These are phyloP conservation scores for Zygogramma bicolorata DNA, from an alignment of 2,888 invertebrate genomes.

Conservation along the genomic window DNA sequence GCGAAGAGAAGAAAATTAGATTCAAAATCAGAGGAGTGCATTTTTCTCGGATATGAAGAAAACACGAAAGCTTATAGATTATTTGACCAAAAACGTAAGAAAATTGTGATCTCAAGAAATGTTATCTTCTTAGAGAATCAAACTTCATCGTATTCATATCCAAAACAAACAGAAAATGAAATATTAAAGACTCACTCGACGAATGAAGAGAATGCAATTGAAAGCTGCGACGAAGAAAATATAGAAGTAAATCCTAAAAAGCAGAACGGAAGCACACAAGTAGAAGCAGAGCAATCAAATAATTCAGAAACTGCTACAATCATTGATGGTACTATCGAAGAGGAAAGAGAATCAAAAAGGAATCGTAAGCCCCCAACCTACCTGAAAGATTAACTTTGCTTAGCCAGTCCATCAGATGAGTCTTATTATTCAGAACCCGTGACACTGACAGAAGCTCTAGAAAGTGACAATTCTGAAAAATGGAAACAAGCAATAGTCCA, in stretches of 20 bases:
- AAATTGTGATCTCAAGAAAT: slow-evolving; percentile 12
- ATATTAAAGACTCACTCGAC: neutral
- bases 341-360: neutral
- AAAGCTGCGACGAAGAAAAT: neutral
- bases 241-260: neutral
- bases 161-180: slow-evolving; percentile 9
- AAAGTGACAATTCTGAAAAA: neutral
- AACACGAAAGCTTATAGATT: slow-evolving; percentile 9
- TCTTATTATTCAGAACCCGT: neutral
- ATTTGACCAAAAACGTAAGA: neutral
- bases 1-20: slow-evolving; percentile 16
- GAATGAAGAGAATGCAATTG: neutral
- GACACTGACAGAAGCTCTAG: neutral
- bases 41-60: slow-evolving; percentile 11
- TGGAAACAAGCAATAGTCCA: neutral
- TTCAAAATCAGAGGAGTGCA: slow-evolving; percentile 4
- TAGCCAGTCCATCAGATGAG: slow-evolving; percentile 7
- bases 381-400: neutral
- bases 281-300: neutral
- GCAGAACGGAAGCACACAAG: neutral
- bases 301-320: neutral
- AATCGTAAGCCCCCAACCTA: slow-evolving; percentile 3
- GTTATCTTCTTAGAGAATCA: slow-evolving; percentile 3
- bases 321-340: neutral
- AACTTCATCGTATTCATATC: neutral